These are phyloP conservation scores for Scrobipalpa costella DNA, from an alignment of 2,888 invertebrate species.

Conservation along the genomic window DNA sequence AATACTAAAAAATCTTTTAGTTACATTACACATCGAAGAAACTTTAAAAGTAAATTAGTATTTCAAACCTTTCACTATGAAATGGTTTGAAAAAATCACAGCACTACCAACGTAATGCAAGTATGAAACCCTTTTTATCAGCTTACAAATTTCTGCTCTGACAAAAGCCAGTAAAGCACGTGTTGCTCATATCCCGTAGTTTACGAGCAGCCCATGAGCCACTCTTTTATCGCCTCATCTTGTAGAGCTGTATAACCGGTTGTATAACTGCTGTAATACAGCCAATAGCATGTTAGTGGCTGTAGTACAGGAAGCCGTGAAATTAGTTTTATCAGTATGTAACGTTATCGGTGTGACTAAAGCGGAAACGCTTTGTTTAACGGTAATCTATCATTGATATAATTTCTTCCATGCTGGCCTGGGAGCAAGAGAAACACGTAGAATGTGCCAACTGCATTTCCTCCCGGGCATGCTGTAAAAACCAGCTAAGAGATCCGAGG, in stretches of 20 bases:
- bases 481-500: too few relatives aligned
- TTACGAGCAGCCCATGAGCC: slow-evolving; percentile 43
- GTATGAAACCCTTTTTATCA: slow-evolving; percentile 29
- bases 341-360: slow-evolving; percentile 11
- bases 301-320: slow-evolving; percentile 11
- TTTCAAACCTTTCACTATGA: not conserved
- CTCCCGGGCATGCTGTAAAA: too few relatives aligned
- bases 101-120: slow-evolving; percentile 12
- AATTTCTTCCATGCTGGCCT: too few relatives aligned
- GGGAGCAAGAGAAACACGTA: too few relatives aligned
- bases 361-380: not conserved
- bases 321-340: slow-evolving; percentile 20
- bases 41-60: not conserved
- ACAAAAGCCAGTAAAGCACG: slow-evolving; percentile 22
- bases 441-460: too few relatives aligned
- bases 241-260: slow-evolving; percentile 31
- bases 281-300: not conserved
- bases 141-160: slow-evolving; percentile 11
- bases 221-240: slow-evolving; percentile 47
- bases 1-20: too few relatives aligned
- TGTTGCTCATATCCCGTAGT: slow-evolving; percentile 38
- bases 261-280: slow-evolving; percentile 4
- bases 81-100: not conserved
- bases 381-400: too few relatives aligned
- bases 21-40: too few relatives aligned